Evolutionary conservation across 92 coral and sea anemone genomes (phyloP).

Genomic region (Heteractis magnifica): DNA sequence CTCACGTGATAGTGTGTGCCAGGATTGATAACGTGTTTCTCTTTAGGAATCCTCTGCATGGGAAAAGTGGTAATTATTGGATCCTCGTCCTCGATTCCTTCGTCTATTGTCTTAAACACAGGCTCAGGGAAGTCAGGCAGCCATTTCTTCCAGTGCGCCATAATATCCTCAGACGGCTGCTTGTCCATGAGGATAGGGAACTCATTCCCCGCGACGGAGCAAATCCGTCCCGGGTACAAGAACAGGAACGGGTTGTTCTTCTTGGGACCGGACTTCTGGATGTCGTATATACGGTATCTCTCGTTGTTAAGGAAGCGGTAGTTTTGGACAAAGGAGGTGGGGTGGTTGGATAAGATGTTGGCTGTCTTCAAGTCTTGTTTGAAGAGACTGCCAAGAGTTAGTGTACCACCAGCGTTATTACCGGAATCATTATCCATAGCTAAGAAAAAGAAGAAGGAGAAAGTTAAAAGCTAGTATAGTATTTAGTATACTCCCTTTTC

Average conservation of each 20-base stretch:
- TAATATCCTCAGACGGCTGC: conserved; percentile 51
- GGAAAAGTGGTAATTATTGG: conserved; percentile 62
- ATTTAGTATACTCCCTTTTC: too few relatives aligned
- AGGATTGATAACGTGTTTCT: conserved; percentile 63
- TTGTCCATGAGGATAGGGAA: conserved; percentile 70
- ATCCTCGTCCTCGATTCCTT: conserved; percentile 56
- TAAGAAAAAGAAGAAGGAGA: not conserved
- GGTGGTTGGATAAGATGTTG: conserved; percentile 63
- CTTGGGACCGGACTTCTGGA: conserved; percentile 41
- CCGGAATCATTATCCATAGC: conserved; percentile 19
- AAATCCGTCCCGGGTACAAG: conserved; percentile 59
- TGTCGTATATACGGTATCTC: conserved; percentile 64
- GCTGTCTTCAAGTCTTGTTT: conserved; percentile 64
- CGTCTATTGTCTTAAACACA: conserved; percentile 51
- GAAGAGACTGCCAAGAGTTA: conserved; percentile 59
- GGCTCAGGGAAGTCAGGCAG: conserved; percentile 65
- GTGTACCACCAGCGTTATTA: conserved; percentile 34
- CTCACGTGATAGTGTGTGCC: conserved; percentile 55
- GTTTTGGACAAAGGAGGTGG: conserved; percentile 59
- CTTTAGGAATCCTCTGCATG: conserved; percentile 52
- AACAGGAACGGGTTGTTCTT: conserved; percentile 57
- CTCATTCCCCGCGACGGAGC: conserved; percentile 70
- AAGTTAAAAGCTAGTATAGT: not conserved
- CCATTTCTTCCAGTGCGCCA: conserved; percentile 71
- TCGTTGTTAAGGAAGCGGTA: conserved; percentile 62